Percentiles rank a stretch among this genome's conserved stretches.
Evolutionary conservation across 1,140 invertebrate genomes (phyloP).

Genomic region (Mercenaria mercenaria): DNA sequence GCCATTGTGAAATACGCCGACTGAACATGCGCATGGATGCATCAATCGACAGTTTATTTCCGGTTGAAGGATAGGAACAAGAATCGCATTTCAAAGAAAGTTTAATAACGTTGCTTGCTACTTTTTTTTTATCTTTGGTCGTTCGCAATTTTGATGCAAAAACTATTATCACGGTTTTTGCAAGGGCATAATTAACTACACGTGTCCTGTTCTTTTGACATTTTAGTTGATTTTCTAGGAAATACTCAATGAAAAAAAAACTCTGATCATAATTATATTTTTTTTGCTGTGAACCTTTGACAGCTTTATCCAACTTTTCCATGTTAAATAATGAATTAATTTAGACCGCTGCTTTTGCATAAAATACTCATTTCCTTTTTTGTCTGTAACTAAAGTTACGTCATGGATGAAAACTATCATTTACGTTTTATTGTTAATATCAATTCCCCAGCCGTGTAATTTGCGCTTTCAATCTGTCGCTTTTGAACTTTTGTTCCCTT

Average conservation of each 20-base stretch:
- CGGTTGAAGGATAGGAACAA: constrained; percentile 5
- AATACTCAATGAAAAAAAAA: not conserved
- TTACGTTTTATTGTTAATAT: not conserved
- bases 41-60: no score
- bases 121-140: not conserved
- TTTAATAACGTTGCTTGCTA: constrained; percentile 24
- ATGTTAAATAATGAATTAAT: not conserved
- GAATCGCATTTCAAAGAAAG: constrained; percentile 24
- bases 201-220: not conserved
- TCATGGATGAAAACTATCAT: not conserved
- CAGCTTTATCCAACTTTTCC: not conserved
- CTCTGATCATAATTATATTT: not conserved
- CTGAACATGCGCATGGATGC: constrained; percentile 17
- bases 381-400: not conserved
- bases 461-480: no score
- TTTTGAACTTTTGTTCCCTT: not conserved
- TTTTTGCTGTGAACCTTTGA: not conserved
- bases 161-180: not conserved
- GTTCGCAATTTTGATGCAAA: not conserved
- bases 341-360: not conserved
- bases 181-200: not conserved
- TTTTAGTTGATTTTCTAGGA: not conserved
- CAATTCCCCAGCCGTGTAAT: not conserved
- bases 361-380: not conserved
- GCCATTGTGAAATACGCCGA: not conserved